Evolutionary conservation across 1,140 invertebrate genomes (phyloP), one percentile per base, ranked within the genome.

Genomic region (Heliconius hermathena): DNA sequence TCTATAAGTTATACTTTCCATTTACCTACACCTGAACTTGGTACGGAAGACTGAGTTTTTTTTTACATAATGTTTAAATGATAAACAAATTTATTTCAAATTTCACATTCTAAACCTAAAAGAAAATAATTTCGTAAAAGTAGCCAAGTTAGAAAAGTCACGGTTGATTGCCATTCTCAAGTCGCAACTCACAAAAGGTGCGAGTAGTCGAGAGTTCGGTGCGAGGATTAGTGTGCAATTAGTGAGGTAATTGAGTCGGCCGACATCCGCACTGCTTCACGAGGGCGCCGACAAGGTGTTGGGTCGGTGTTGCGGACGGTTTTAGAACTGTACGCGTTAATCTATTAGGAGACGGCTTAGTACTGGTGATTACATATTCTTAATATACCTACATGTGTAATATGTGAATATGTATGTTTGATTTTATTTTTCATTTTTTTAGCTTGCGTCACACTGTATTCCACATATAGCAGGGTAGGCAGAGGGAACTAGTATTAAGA

Each of bases 171-270:
- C 60, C 38, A 41, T 72, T 72, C 72, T 77, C 38, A 77, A 70
- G 75, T 26, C 71, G 80, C 57, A 81, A 29, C 38, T 77, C 72
- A 57, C 70, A 81, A 81, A 52, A 81, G 76, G 76, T 77, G 76
- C 77, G 77, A 78, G 52, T 77, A 74, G 71, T 52, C 71, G 77
- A 46, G 77, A 70, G 49, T 71, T 75, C 46, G 75, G 60, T 76
- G 74, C 57, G 57, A 79, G 78, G 78, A 66, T 54, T 79, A 79
- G 70, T 73, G 76, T 81, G 80, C 74, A 81, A 77, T 79, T 77
- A 82, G 78, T 74, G 71, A 49, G 36, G 80, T 78, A 82, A 77
- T 77, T 80, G 72, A 79, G 78, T 77, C 81, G 78, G 60, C 60
- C 76, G 75, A 74, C 78, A 71, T 79, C 79, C 74, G n/a, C 75